These are phyloP conservation scores for Anguilla anguilla DNA, from an alignment of 2,797 vertebrate genomes.

Conservation along the genomic window DNA sequence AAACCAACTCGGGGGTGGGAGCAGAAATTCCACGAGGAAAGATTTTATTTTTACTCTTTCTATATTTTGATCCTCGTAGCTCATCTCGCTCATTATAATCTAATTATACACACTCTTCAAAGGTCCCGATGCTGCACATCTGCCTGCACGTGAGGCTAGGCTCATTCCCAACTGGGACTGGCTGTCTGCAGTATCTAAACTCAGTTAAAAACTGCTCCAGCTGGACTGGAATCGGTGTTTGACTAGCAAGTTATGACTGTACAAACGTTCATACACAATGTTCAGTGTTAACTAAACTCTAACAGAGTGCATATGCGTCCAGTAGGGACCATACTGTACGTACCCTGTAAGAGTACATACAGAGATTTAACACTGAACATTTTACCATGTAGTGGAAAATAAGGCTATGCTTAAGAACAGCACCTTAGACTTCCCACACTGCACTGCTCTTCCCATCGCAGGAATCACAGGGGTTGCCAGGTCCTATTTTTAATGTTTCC, in stretches of 20 bases:
- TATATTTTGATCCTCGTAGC: slow-evolving; percentile 39
- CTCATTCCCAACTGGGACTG: background rate
- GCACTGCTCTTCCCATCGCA: background rate
- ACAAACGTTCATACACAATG: background rate
- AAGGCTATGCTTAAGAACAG: background rate
- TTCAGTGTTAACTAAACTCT: no score
- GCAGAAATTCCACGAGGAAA: slow-evolving; percentile 34
- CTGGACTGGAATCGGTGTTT: background rate
- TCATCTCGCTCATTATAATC: slow-evolving; percentile 26
- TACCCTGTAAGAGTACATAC: no score
- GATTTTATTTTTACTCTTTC: slow-evolving; percentile 53
- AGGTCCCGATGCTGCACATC: background rate
- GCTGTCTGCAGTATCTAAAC: background rate
- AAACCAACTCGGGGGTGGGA: slow-evolving; percentile 46
- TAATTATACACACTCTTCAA: slow-evolving; percentile 19
- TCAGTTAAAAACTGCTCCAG: background rate
- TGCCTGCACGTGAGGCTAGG: background rate
- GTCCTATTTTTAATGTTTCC: background rate
- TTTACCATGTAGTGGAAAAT: background rate
- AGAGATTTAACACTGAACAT: no score
- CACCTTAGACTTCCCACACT: background rate
- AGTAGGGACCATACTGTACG: no score
- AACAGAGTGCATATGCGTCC: no score
- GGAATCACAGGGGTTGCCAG: background rate
- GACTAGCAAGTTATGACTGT: background rate